Evolutionary conservation across 2,113 vertebrate species (phyloP).

Genomic region (Salminus brasiliensis): DNA sequence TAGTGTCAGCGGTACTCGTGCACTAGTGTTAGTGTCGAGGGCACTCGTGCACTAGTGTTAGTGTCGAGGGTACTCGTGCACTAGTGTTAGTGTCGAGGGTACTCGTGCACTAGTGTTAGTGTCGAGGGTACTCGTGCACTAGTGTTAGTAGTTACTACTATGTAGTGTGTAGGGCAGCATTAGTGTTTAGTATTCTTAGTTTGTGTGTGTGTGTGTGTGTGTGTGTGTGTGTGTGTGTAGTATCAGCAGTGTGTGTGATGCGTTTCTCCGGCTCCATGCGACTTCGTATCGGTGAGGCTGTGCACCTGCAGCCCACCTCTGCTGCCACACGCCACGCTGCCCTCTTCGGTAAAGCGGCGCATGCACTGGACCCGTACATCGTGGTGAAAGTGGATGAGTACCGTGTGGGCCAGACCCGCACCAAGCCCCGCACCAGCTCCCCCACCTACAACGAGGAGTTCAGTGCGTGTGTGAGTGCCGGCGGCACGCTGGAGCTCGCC

Average conservation of each 20-base stretch:
- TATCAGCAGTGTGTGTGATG: constrained; percentile 69
- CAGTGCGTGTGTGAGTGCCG: constrained; percentile 83
- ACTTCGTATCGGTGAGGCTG: constrained; percentile 92
- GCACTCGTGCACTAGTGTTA: background rate
- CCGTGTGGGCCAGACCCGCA: constrained; percentile 90
- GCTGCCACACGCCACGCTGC: constrained; percentile 88
- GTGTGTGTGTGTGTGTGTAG: background rate
- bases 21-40: no score
- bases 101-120: background rate
- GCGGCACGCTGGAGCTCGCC: constrained; percentile 85
- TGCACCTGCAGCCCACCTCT: constrained; percentile 91
- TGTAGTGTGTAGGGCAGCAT: background rate
- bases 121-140: background rate
- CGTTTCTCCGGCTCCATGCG: constrained; percentile 94
- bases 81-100: background rate
- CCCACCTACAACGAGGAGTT: constrained; percentile 98
- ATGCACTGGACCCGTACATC: constrained; percentile 89
- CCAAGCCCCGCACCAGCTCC: constrained; percentile 93
- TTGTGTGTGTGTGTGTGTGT: no score
- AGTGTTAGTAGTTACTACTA: background rate
- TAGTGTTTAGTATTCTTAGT: background rate
- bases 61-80: background rate
- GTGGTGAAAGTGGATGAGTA: constrained; percentile 93
- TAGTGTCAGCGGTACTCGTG: background rate
- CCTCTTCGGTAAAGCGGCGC: constrained; percentile 84